Percentiles rank a stretch among this genome's conserved stretches.
phyloP scores from a whole-genome alignment of 2,888 invertebrate species.

The Coelinius sp. region DNA sequence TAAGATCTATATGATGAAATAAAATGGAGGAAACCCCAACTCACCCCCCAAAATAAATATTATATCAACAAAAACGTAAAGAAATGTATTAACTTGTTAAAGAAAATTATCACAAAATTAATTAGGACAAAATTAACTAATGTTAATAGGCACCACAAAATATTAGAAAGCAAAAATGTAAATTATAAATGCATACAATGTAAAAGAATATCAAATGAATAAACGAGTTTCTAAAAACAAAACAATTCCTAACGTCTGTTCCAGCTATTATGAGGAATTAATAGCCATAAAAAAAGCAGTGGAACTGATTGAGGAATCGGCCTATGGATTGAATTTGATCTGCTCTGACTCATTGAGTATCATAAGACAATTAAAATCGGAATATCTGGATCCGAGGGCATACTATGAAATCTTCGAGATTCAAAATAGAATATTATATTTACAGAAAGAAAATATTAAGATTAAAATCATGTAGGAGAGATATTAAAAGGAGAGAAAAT shows the following conservation, averaged over 20 bases:
- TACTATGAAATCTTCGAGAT: neutral
- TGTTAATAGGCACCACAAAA: no score
- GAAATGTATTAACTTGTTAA: no score
- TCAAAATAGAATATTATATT: neutral
- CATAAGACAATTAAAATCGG: conserved; percentile 32
- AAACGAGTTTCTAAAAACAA: no score
- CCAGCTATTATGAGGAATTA: conserved; percentile 44
- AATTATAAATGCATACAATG: no score
- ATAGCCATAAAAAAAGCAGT: conserved; percentile 31
- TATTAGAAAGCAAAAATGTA: no score
- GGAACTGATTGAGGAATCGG: neutral
- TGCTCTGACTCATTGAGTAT: conserved; percentile 36
- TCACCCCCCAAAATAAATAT: no score
- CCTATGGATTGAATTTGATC: conserved; percentile 13
- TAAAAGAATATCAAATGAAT: no score
- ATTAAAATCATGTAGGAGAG: conserved; percentile 12
- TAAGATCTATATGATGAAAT: no score
- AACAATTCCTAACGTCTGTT: conserved; percentile 15
- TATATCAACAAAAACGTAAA: no score
- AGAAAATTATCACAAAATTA: no score
- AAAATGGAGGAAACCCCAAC: no score
- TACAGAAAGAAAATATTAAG: neutral
- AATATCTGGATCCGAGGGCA: neutral
- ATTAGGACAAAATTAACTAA: no score
- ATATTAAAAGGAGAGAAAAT: neutral